phyloP scores from a whole-genome alignment of 1,140 invertebrate species.

The Drosophila takahashii region DNA sequence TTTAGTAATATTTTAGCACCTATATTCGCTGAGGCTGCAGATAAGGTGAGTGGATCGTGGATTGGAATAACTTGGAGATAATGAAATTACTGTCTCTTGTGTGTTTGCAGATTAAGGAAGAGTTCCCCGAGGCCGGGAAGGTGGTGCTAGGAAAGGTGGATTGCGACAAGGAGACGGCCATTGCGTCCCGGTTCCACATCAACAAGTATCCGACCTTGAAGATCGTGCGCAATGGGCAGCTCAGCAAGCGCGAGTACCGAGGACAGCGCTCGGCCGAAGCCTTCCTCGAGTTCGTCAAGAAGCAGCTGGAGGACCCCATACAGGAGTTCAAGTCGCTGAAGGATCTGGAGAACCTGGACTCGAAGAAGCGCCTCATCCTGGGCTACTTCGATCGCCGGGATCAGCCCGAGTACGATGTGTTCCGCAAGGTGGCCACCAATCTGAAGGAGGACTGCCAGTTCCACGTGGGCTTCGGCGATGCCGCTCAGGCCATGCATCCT shows the following conservation, averaged over 20 bases:
- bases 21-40: slow-evolving; percentile 98
- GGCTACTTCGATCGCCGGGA: slow-evolving; percentile 96
- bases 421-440: slow-evolving; percentile 93
- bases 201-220: slow-evolving; percentile 99
- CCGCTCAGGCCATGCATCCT: slow-evolving; percentile 92
- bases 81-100: not conserved
- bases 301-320: slow-evolving; percentile 96
- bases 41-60: slow-evolving; percentile 88
- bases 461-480: slow-evolving; percentile 96
- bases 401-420: slow-evolving; percentile 91
- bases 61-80: not conserved
- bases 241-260: slow-evolving; percentile 97
- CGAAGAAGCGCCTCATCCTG: slow-evolving; percentile 96
- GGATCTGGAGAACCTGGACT: slow-evolving; percentile 92
- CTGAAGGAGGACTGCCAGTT: slow-evolving; percentile 98
- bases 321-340: slow-evolving; percentile 91
- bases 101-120: slow-evolving; percentile 85
- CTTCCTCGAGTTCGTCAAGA: slow-evolving; percentile 93
- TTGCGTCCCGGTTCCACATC: slow-evolving; percentile 97
- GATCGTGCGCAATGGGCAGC: slow-evolving; percentile 96
- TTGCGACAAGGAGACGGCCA: slow-evolving; percentile 94
- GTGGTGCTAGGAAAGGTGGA: slow-evolving; percentile 98
- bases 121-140: slow-evolving; percentile 92
- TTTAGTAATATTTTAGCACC: slow-evolving; percentile 98
- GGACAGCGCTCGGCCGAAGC: slow-evolving; percentile 91